Evolutionary conservation across 2,888 invertebrate species (phyloP).

Genomic region (Acrocyrtus sp.): DNA sequence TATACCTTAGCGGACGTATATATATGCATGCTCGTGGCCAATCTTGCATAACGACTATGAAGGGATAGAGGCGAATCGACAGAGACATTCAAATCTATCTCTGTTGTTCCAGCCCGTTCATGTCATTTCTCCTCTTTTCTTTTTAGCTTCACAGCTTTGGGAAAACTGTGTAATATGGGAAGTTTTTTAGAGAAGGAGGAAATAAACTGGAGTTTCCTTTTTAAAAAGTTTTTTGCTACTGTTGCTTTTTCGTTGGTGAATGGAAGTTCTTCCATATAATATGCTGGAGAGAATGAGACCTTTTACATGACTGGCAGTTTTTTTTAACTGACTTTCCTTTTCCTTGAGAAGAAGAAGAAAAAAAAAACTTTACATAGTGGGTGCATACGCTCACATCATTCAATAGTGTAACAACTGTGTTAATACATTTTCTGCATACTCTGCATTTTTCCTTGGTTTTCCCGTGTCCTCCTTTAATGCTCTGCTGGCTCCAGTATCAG

Average conservation of each 20-base stretch:
- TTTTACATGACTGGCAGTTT: not conserved
- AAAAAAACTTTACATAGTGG: not conserved
- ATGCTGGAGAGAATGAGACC: too few species aligned
- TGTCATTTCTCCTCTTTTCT: conserved; percentile 15
- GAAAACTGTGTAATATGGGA: not conserved
- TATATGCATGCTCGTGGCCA: not conserved
- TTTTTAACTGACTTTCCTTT: not conserved
- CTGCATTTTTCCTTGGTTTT: not conserved
- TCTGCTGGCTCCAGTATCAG: not conserved
- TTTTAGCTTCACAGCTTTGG: conserved; percentile 12
- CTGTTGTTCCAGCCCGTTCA: conserved; percentile 19
- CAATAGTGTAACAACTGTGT: conserved; percentile 3
- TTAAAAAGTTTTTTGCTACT: conserved; percentile 4
- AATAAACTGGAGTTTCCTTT: not conserved
- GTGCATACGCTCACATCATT: conserved; percentile 1
- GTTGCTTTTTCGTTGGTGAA: conserved; percentile 6
- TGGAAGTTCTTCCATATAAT: too few species aligned
- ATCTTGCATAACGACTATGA: conserved; percentile 19
- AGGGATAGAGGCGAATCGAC: conserved; percentile 7
- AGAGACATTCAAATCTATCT: conserved; percentile 28
- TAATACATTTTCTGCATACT: conserved; percentile 1
- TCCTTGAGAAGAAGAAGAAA: too few species aligned
- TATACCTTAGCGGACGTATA: too few species aligned
- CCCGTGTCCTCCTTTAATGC: not conserved
- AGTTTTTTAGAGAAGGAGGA: not conserved